phyloP scores from a whole-genome alignment of 1,140 invertebrate species.

The Sarcophaga bullata region DNA sequence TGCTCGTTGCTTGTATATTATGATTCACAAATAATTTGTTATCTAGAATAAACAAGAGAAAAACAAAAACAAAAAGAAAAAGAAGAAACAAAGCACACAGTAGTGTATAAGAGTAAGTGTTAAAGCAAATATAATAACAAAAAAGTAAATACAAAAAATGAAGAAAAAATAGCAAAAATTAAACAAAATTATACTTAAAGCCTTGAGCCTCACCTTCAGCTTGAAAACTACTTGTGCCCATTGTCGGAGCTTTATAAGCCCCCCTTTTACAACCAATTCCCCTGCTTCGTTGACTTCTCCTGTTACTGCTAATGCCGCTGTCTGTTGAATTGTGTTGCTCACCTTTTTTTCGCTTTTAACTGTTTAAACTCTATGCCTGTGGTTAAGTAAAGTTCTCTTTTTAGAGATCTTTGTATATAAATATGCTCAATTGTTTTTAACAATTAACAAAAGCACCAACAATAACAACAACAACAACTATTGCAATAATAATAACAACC shows the following conservation, averaged over 20 bases:
- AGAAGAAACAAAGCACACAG: constrained; percentile 11
- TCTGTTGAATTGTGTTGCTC: background rate
- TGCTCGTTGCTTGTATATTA: constrained; percentile 41
- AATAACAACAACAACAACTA: background rate
- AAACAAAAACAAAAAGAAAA: background rate
- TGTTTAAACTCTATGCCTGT: background rate
- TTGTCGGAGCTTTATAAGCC: constrained; percentile 42
- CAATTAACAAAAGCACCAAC: background rate
- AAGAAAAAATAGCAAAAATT: background rate
- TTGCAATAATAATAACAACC: no score
- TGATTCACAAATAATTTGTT: constrained; percentile 52
- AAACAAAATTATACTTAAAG: background rate
- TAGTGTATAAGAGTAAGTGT: constrained; percentile 28
- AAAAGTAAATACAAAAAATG: constrained; percentile 14
- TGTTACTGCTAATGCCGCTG: background rate
- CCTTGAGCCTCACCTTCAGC: constrained; percentile 55
- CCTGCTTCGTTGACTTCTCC: background rate
- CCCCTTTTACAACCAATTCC: background rate
- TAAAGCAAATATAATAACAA: constrained; percentile 47
- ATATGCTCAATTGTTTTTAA: constrained; percentile 1
- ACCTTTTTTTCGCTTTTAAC: background rate
- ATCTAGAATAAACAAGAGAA: constrained; percentile 50
- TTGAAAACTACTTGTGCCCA: constrained; percentile 62
- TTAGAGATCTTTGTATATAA: constrained; percentile 2
- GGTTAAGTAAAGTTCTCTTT: no score